Base-by-base conservation (phyloP, 2,797 vertebrate species). In the Nannoperca australis region DNA sequence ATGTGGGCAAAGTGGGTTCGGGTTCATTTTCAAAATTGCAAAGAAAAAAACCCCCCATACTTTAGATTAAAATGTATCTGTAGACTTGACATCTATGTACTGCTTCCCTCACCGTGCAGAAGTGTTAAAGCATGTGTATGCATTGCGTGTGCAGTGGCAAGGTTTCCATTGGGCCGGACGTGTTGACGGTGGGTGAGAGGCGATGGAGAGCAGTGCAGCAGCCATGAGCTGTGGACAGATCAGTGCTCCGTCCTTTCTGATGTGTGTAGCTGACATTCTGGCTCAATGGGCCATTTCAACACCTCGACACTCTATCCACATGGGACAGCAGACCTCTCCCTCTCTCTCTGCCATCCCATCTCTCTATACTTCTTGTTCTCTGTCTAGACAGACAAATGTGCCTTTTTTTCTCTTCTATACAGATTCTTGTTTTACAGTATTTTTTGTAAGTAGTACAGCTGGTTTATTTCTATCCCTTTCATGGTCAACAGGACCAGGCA, bases 281-380 rank as follows among this genome's bases (percentile, higher is more conserved):
- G 83, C 90, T 92, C 86, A 91, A 78, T 85, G 89, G 82, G 69
- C 75, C 64, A 67, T 94, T 92, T 95, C 92, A 93, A 91, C 92
- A 92, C 93, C 84, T 92, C 84, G 36, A 83, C 92, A 91, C 89
- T 86, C 74, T 73, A 88, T 86, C 87, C 85, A 80, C 85, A 68
- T 6, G 76, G 84, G 88, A 86, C 80, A 69, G 70, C 74, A 78
- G 55, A 58, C 42, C 61, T 59, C 65, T n/a, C 72, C 38, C 60
- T 49, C 51, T 53, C 47, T 54, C 38, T 40, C 55, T 59, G 22
- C 67, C 69, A 70, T 38, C 61, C 63, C 38, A 27, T 49, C 51
- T 53, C 47, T 47, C 71, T 72, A 38, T 47, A 17, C 51, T 50
- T 65, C 38, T 40, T 53, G 73, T 55, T 62, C 64, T 73, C 73